A percentile compares a stretch with the other conserved stretches of the same genome.
Evolutionary conservation across 2,113 vertebrate genomes (phyloP).

Genomic region (Cygnus atratus): DNA sequence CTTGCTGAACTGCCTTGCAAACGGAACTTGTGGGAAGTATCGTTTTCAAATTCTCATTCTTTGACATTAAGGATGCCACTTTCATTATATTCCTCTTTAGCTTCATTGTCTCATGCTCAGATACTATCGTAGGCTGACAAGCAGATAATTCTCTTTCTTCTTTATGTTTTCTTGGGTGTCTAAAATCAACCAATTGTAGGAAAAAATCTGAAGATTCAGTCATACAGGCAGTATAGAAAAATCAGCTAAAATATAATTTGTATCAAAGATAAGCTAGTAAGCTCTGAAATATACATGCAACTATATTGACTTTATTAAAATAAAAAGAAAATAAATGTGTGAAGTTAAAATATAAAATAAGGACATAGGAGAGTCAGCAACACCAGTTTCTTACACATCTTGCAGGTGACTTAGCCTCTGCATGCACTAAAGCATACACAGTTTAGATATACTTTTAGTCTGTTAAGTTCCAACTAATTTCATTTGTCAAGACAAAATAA

Average conservation of each 20-base stretch:
- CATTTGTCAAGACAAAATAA: background rate
- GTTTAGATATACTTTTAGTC: background rate
- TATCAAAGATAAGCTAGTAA: background rate
- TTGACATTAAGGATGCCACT: background rate
- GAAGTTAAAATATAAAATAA: background rate
- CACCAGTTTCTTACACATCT: background rate
- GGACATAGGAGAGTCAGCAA: background rate
- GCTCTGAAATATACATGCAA: background rate
- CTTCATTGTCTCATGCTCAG: background rate
- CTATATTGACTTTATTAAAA: background rate
- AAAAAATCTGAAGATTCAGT: background rate
- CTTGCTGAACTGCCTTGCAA: background rate
- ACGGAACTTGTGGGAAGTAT: background rate
- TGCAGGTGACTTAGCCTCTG: background rate
- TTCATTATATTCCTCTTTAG: background rate
- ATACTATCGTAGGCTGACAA: background rate
- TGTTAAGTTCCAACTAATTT: background rate
- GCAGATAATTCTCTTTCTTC: background rate
- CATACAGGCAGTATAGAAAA: background rate
- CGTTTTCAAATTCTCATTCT: background rate
- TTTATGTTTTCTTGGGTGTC: background rate
- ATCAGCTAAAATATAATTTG: background rate
- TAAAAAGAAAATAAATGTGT: background rate
- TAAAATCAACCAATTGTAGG: background rate
- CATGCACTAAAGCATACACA: background rate